Percentiles rank a stretch among this genome's conserved stretches.
These are phyloP conservation scores for Cremastobaeus sp. DNA, from an alignment of 2,888 invertebrate species.

Conservation along the genomic window DNA sequence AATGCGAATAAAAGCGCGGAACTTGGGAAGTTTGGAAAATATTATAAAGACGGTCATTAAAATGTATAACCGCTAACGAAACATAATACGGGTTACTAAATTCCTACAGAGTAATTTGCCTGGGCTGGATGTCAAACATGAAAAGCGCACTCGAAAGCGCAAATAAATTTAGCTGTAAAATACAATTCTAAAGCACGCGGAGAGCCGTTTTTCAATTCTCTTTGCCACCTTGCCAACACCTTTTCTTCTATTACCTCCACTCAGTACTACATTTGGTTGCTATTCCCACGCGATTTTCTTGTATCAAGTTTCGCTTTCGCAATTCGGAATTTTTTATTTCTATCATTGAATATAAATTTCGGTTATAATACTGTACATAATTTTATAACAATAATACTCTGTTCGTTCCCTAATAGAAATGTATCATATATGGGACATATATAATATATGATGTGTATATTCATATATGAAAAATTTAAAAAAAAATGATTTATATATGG, in stretches of 20 bases:
- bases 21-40: conserved; percentile 39
- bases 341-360: too few species aligned
- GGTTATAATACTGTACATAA: too few species aligned
- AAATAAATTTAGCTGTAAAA: conserved; percentile 51
- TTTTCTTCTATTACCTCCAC: conserved; percentile 29
- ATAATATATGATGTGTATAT: too few species aligned
- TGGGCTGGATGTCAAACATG: conserved; percentile 28
- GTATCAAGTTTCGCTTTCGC: too few species aligned
- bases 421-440: too few species aligned
- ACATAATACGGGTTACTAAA: conserved; percentile 47
- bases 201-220: conserved; percentile 56
- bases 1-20: conserved; percentile 20
- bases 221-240: conserved; percentile 52
- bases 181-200: conserved; percentile 48
- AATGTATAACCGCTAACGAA: conserved; percentile 53
- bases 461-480: too few species aligned
- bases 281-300: conserved; percentile 51
- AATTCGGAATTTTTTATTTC: too few species aligned
- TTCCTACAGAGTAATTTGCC: conserved; percentile 36
- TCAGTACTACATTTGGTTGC: conserved; percentile 28
- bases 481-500: too few species aligned
- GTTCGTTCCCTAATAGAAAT: too few species aligned
- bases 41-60: conserved; percentile 46
- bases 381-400: too few species aligned
- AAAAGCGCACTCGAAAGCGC: conserved; percentile 41